Base-by-base conservation (phyloP, 2,888 invertebrate genomes). In the Ceraclea dissimilis region DNA sequence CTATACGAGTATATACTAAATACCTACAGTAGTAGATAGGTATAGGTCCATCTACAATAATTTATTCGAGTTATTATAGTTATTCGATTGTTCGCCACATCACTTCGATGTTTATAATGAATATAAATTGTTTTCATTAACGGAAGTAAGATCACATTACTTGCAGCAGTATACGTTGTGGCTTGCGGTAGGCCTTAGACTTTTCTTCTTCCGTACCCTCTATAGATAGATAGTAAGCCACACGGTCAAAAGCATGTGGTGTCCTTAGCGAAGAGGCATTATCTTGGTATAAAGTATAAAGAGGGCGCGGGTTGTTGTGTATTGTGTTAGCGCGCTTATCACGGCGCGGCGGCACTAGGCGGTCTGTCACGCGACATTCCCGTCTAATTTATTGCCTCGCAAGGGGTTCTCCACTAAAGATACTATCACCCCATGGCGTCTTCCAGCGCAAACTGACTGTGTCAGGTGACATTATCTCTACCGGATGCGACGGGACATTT, bases 351-450 rank as follows among this genome's bases (percentile, higher is more conserved):
- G 47, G 47, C 53, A 44, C 49, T 51, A 54, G 57, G 60, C 60
- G 57, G 57, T 52, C 56, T 52, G 58, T 58, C 58, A 57, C 60
- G 58, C 60, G 56, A 60, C 57, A 56, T 52, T 54, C 49, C 49
- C 59, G 60, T 52, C 60, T 60, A 60, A 60, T 60, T 60, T 60
- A 60, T 60, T 58, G 59, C 56, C 56, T 43, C 52, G 55, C 55
- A 56, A 48, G 54, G 58, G 60, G 57, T 54, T 54, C 55, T 26
- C 44, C 18, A 22, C 46, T 51, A 39, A 34, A 39, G 60, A 60
- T 60, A 60, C 34, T 50, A 60, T 60, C 60, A 44, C 56, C 51
- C 51, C 46, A 52, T 39, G 56, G 48, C 58, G 51, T 56, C 59
- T 56, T 54, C 49, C 52, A 49, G 44, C 51, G 48, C 51, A 46